A percentile compares a stretch with the other conserved stretches of the same genome.
These are phyloP conservation scores for Helleia helle DNA, from an alignment of 2,888 invertebrate genomes.

Conservation along the genomic window DNA sequence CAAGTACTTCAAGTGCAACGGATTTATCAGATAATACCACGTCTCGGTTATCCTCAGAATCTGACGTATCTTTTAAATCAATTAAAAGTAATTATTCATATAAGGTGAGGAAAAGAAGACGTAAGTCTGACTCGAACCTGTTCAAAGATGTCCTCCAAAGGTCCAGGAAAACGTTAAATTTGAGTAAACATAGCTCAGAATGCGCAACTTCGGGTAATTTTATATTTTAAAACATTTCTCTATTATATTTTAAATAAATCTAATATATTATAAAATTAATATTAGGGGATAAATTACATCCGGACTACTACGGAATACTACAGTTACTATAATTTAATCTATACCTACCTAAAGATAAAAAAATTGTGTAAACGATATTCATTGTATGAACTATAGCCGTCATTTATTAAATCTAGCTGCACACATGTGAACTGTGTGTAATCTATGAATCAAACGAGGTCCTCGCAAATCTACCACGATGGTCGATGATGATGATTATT, in stretches of 20 bases:
- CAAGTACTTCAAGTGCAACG: conserved; percentile 39
- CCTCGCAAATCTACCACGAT: too few species aligned
- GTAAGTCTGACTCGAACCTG: conserved; percentile 50
- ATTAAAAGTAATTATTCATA: conserved; percentile 48
- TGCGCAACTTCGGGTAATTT: conserved; percentile 37
- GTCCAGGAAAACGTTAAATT: conserved; percentile 36
- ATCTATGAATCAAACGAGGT: too few species aligned
- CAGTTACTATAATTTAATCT: too few species aligned
- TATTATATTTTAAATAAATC: background rate
- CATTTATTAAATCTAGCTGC: too few species aligned
- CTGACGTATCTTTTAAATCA: conserved; percentile 58
- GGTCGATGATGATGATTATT: too few species aligned
- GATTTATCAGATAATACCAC: conserved; percentile 35
- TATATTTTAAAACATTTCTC: background rate
- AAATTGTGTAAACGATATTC: too few species aligned
- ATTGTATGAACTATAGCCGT: too few species aligned
- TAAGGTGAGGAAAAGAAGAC: conserved; percentile 49
- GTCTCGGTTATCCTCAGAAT: conserved; percentile 41
- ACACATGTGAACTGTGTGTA: too few species aligned
- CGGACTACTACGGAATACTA: too few species aligned
- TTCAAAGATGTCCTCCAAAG: conserved; percentile 46
- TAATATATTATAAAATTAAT: background rate
- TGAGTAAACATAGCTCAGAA: conserved; percentile 33
- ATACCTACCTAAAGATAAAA: too few species aligned
- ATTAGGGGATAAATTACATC: too few species aligned